Percentiles rank a stretch among this genome's conserved stretches.
Conservation (phyloP, 23 tunicate genomes). For the Styela clava region DNA sequence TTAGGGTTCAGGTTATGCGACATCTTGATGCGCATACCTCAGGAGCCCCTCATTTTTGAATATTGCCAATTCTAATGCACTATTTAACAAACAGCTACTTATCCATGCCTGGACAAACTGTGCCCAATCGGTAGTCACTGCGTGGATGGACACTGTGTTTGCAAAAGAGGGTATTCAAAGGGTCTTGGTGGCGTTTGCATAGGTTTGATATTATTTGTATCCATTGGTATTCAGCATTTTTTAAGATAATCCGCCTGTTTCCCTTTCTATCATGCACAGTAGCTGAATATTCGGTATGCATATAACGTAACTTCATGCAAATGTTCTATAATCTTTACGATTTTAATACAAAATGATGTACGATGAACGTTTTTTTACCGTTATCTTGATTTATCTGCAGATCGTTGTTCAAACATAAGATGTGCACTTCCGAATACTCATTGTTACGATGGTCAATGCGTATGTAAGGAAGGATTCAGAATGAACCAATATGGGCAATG, state of each 20-base stretch:
- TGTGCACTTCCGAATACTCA: conserved; percentile 5
- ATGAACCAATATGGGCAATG: not conserved
- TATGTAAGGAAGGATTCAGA: conserved; percentile 11
- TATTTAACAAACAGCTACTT: no score
- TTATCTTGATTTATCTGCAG: no score
- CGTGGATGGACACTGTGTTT: conserved; percentile 13
- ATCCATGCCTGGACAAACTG: no score
- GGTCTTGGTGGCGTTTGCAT: not conserved
- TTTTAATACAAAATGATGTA: no score
- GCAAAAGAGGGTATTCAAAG: conserved; percentile 4
- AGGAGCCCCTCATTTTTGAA: no score
- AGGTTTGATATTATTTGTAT: not conserved
- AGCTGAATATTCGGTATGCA: not conserved
- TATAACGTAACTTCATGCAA: not conserved
- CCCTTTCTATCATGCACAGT: no score
- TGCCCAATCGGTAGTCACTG: conserved; percentile 14
- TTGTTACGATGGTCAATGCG: conserved; percentile 6
- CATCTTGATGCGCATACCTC: no score
- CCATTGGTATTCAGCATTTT: not conserved
- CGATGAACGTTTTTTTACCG: no score
- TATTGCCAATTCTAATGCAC: no score
- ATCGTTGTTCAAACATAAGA: not conserved
- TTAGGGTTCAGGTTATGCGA: no score
- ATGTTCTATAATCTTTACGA: not conserved
- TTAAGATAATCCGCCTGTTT: no score